phyloP scores from a whole-genome alignment of 2,113 vertebrate species.

The Panthera leo region DNA sequence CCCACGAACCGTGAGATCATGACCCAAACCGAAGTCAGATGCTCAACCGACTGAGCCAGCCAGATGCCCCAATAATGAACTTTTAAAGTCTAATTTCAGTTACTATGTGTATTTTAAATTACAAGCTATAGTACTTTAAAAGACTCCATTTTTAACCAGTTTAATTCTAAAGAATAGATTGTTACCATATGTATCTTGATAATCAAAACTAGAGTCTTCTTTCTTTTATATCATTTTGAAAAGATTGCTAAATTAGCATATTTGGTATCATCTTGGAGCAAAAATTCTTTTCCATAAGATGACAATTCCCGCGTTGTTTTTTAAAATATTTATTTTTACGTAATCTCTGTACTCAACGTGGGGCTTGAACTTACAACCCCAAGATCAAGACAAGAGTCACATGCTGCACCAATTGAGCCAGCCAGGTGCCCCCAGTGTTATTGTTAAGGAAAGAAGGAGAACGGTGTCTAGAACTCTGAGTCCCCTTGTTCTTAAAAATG shows the following conservation, averaged over 20 bases:
- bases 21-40: too few species aligned
- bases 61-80: neutral
- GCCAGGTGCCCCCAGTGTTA: neutral
- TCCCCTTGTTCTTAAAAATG: neutral
- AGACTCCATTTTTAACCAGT: slow-evolving; percentile 29
- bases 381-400: too few species aligned
- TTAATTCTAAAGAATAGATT: slow-evolving; percentile 39
- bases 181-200: slow-evolving; percentile 7
- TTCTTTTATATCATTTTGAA: slow-evolving; percentile 12
- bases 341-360: too few species aligned
- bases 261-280: neutral
- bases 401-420: too few species aligned
- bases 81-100: slow-evolving; percentile 15
- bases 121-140: neutral
- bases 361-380: too few species aligned
- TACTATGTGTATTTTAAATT: slow-evolving; percentile 9
- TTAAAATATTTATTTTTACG: neutral
- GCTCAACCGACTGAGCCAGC: too few species aligned
- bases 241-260: neutral
- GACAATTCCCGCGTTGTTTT: neutral
- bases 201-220: slow-evolving; percentile 22
- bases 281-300: slow-evolving; percentile 11
- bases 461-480: neutral
- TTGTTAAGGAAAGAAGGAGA: slow-evolving; percentile 17
- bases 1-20: too few species aligned